A percentile compares a stretch with the other conserved stretches of the same genome.
Evolutionary conservation across 1,140 invertebrate species (phyloP).

Genomic region (Medauroidea extradentata): DNA sequence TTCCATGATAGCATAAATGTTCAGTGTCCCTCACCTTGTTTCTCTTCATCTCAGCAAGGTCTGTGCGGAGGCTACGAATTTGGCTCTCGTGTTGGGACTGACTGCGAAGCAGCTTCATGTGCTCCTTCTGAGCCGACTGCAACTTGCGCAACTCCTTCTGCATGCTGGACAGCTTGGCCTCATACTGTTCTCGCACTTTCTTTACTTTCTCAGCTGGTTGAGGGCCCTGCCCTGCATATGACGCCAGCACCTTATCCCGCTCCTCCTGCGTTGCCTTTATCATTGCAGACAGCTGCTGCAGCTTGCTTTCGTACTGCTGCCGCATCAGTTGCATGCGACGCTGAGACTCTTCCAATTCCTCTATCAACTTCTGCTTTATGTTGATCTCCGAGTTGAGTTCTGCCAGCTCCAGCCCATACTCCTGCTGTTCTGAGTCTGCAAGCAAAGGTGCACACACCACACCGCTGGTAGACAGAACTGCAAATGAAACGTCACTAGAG

Average conservation of each 20-base stretch:
- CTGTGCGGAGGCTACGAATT: slow-evolving; percentile 69
- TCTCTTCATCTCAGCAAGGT: slow-evolving; percentile 84
- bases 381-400: slow-evolving; percentile 86
- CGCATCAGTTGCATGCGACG: slow-evolving; percentile 75
- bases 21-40: slow-evolving; percentile 69
- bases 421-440: slow-evolving; percentile 1
- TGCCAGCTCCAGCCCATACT: slow-evolving; percentile 62
- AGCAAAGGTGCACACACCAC: background rate
- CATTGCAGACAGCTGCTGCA: slow-evolving; percentile 79
- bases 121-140: slow-evolving; percentile 85
- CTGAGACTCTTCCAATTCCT: slow-evolving; percentile 88
- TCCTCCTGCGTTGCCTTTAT: slow-evolving; percentile 90
- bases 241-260: slow-evolving; percentile 84
- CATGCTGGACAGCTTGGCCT: slow-evolving; percentile 77
- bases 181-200: slow-evolving; percentile 87
- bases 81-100: slow-evolving; percentile 81
- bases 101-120: slow-evolving; percentile 74
- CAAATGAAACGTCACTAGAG: no score
- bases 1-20: no score
- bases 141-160: slow-evolving; percentile 83
- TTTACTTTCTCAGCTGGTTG: slow-evolving; percentile 73
- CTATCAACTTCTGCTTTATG: slow-evolving; percentile 87
- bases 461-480: no score
- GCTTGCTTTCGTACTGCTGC: slow-evolving; percentile 91
- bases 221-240: slow-evolving; percentile 30